Evolutionary conservation across 1,140 invertebrate species (phyloP).

Genomic region (Chrysopa pallens): DNA sequence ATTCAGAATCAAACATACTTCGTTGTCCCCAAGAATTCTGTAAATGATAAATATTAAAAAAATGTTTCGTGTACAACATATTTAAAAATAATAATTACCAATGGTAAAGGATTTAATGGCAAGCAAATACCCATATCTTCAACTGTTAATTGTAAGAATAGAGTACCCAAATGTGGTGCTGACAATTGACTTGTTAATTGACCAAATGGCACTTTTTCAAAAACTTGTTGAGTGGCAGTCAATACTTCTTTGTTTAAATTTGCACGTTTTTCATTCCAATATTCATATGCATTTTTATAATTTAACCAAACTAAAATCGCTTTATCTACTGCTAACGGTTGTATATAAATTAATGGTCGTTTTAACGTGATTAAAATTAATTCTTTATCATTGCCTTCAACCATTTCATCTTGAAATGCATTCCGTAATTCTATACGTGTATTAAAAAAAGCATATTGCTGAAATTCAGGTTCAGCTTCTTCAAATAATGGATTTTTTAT

Average conservation of each 20-base stretch:
- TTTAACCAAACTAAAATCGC: conserved; percentile 95
- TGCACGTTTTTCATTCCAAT: conserved; percentile 91
- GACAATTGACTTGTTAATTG: conserved; percentile 56
- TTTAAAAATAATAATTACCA: conserved; percentile 20
- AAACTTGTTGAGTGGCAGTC: conserved; percentile 60
- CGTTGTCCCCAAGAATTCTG: conserved; percentile 42
- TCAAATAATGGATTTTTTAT: conserved; percentile 87
- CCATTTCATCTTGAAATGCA: conserved; percentile 81
- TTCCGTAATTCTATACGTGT: conserved; percentile 72
- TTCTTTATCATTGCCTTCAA: conserved; percentile 78
- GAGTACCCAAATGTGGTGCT: conserved; percentile 60
- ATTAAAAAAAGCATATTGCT: conserved; percentile 93
- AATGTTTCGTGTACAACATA: too few species aligned
- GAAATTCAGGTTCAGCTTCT: conserved; percentile 91
- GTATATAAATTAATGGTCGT: conserved; percentile 82
- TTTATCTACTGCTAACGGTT: conserved; percentile 89
- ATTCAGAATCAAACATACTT: conserved; percentile 55
- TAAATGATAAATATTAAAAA: not conserved
- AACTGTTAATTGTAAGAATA: conserved; percentile 87
- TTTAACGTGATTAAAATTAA: conserved; percentile 83
- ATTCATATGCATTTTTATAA: conserved; percentile 97
- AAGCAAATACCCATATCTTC: conserved; percentile 95
- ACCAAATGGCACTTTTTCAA: conserved; percentile 57
- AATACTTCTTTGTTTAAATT: conserved; percentile 75
- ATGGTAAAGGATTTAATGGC: conserved; percentile 68